Conservation (phyloP, 2,888 invertebrate genomes). For the Mythimna ferrago region DNA sequence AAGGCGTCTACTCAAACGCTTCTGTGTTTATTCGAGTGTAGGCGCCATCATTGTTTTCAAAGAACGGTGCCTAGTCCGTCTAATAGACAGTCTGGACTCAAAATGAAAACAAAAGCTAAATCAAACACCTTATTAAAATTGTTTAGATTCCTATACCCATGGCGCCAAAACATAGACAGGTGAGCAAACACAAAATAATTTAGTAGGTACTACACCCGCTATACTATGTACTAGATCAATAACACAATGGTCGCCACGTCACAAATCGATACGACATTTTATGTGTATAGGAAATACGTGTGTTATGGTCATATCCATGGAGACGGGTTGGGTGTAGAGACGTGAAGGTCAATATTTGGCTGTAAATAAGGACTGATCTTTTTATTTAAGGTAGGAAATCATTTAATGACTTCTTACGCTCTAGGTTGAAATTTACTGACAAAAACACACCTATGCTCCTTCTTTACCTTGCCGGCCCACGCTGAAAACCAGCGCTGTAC, state of each 20-base stretch:
- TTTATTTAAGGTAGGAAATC: not conserved
- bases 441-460: not conserved
- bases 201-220: not conserved
- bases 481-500: too few species aligned
- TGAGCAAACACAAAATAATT: slow-evolving; percentile 51
- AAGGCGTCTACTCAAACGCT: too few species aligned
- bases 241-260: slow-evolving; percentile 27
- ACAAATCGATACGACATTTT: slow-evolving; percentile 52
- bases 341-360: not conserved
- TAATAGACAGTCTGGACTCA: not conserved
- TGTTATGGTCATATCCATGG: slow-evolving; percentile 39
- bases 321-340: slow-evolving; percentile 1
- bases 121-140: not conserved
- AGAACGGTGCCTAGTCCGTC: not conserved
- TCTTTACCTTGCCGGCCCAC: too few species aligned
- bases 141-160: not conserved
- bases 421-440: not conserved
- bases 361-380: not conserved
- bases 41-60: not conserved
- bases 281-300: slow-evolving; percentile 1
- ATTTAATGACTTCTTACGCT: not conserved
- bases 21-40: too few species aligned
- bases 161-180: slow-evolving; percentile 37
- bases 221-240: slow-evolving; percentile 32
- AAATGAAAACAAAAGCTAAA: not conserved